Evolutionary conservation across 2,888 invertebrate species (phyloP).

Genomic region (Protodeltote pygarga): DNA sequence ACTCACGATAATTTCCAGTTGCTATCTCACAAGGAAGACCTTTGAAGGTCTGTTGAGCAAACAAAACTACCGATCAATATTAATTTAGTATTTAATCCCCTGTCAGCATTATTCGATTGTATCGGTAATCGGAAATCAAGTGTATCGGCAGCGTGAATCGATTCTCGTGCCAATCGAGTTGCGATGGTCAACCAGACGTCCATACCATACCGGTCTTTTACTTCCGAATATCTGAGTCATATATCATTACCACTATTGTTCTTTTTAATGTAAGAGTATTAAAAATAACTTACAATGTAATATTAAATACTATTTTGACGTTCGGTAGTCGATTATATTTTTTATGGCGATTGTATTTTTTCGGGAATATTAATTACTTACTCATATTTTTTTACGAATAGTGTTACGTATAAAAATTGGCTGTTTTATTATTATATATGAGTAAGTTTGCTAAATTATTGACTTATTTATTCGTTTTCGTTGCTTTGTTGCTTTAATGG

Average conservation of each 20-base stretch:
- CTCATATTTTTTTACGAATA: too few relatives aligned
- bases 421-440: too few relatives aligned
- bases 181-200: slow-evolving; percentile 49
- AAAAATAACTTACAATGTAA: neutral
- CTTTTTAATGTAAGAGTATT: slow-evolving; percentile 1
- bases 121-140: slow-evolving; percentile 48
- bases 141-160: slow-evolving; percentile 53
- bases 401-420: too few relatives aligned
- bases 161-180: slow-evolving; percentile 30
- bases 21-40: slow-evolving; percentile 42
- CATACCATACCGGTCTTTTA: slow-evolving; percentile 16
- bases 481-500: neutral
- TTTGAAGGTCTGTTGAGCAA: slow-evolving; percentile 38
- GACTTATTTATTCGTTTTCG: too few relatives aligned
- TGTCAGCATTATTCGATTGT: slow-evolving; percentile 48
- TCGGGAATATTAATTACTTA: neutral
- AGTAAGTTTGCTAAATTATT: too few relatives aligned
- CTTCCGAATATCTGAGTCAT: slow-evolving; percentile 45
- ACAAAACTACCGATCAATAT: slow-evolving; percentile 32
- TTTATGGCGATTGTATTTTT: neutral
- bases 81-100: slow-evolving; percentile 39
- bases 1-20: slow-evolving; percentile 2
- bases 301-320: neutral
- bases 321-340: neutral
- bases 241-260: slow-evolving; percentile 21